Conservation (phyloP, 2,888 invertebrate genomes). For the Polydesmus complanatus region DNA sequence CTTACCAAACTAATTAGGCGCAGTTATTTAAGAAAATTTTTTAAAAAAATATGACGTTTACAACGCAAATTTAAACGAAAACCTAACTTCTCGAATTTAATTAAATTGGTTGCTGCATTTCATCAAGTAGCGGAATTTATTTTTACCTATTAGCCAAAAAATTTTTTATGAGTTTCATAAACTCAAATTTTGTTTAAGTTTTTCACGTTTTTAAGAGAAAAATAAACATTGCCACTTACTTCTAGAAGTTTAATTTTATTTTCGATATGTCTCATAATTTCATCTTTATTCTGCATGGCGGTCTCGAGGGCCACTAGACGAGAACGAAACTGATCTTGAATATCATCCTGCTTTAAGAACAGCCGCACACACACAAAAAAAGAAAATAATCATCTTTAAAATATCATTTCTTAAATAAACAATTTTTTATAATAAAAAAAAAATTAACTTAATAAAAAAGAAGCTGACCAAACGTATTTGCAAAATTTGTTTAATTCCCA, state of each 20-base stretch:
- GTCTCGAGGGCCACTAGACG: constrained; percentile 60
- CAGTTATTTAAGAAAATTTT: no score
- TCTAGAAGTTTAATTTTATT: constrained; percentile 9
- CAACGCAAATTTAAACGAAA: no score
- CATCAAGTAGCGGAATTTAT: no score
- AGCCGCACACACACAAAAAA: constrained; percentile 17
- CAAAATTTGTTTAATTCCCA: constrained; percentile 67
- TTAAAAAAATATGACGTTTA: no score
- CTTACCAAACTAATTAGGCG: no score
- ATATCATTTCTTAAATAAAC: neutral
- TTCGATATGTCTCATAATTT: constrained; percentile 46
- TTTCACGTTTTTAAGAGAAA: neutral
- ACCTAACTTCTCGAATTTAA: no score
- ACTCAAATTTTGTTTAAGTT: no score
- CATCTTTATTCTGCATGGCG: constrained; percentile 65
- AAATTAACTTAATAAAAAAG: no score
- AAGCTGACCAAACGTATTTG: constrained; percentile 42
- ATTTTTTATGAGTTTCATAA: no score
- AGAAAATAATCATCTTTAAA: neutral
- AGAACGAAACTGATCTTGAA: constrained; percentile 37
- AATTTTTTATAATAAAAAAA: neutral
- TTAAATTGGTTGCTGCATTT: no score
- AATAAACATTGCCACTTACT: neutral
- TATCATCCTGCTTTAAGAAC: constrained; percentile 32
- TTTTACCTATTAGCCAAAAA: no score